Conservation (phyloP, 2,888 invertebrate species). For the Drosophila maculinotata region DNA sequence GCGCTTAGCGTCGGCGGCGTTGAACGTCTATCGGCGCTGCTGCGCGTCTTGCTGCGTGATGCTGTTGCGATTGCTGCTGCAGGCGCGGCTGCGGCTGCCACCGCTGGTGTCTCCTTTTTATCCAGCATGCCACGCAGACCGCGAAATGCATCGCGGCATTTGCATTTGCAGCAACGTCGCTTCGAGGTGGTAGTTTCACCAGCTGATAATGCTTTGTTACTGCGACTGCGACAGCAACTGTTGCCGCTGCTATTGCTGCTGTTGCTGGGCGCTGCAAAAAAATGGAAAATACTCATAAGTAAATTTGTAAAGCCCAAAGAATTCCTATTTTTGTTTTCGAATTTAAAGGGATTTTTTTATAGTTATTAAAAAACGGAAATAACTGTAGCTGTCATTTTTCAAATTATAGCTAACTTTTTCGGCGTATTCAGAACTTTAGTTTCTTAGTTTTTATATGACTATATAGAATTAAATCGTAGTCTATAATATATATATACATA, state of each 20-base stretch:
- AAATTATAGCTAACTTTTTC: no score
- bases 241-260: slow-evolving; percentile 53
- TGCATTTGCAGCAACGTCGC: slow-evolving; percentile 82
- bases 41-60: slow-evolving; percentile 46
- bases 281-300: neutral
- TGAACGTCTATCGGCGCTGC: slow-evolving; percentile 55
- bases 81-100: slow-evolving; percentile 4
- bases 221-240: slow-evolving; percentile 81
- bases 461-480: no score
- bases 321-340: neutral
- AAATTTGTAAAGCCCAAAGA: no score
- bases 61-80: slow-evolving; percentile 4
- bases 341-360: neutral
- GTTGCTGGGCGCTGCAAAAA: slow-evolving; percentile 13
- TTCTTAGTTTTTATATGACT: no score
- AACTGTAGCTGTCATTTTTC: no score
- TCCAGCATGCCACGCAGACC: slow-evolving; percentile 72
- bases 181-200: slow-evolving; percentile 51
- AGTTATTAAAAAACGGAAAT: no score
- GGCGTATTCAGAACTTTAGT: no score
- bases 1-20: slow-evolving; percentile 51
- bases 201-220: slow-evolving; percentile 63
- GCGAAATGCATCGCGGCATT: slow-evolving; percentile 77
- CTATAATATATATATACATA: no score
- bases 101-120: slow-evolving; percentile 36